Evolutionary conservation across 2,797 vertebrate species (phyloP), one percentile per base, ranked within the genome.

Genomic region (Enteromius thamalakanensis): DNA sequence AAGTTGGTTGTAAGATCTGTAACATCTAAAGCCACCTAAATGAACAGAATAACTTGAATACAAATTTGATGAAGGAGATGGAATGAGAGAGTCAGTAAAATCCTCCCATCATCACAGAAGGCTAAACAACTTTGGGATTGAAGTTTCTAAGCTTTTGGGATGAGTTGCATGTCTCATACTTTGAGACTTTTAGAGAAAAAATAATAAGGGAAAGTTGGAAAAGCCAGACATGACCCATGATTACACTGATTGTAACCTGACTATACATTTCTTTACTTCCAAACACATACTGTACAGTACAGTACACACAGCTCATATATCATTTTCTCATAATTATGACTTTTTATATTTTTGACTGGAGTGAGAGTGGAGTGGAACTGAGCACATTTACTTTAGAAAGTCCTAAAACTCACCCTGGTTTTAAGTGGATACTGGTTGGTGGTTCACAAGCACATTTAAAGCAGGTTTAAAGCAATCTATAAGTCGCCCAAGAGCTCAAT

Each of bases 371-470:
- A 26, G 26, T 76, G 72, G 72, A 76, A 17, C 3, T 0, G 3
- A 58, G 34, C 34, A 40, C 53, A 60, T 40, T 60, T 19, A 42
- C 53, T 17, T n/a, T 21, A 47, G n/a, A 62, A 29, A 64, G 75
- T 77, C 37, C 55, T 45, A 69, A 71, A 62, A 82, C 75, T 67
- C 65, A 51, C 77, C 75, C 53, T 81, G 19, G 90, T 86, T 84
- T 88, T 78, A 87, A 85, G 75, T 68, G 42, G 49, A 79, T 4
- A 11, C 5, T 40, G 70, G 79, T 88, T 82, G 84, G 65, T 67
- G 84, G 65, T 67, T 81, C 17, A 85, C 1, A 78, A 87, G 70
- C 2, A 80, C 89, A 81, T 90, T 84, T 81, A 76, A 83, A n/a
- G n/a, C n/a, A n/a, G 72, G 71, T 82, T 81, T 60, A 77, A 75